A percentile compares a stretch with the other conserved stretches of the same genome.
Evolutionary conservation across 2,797 vertebrate genomes (phyloP).

Genomic region (Rhyacichthys aspro): DNA sequence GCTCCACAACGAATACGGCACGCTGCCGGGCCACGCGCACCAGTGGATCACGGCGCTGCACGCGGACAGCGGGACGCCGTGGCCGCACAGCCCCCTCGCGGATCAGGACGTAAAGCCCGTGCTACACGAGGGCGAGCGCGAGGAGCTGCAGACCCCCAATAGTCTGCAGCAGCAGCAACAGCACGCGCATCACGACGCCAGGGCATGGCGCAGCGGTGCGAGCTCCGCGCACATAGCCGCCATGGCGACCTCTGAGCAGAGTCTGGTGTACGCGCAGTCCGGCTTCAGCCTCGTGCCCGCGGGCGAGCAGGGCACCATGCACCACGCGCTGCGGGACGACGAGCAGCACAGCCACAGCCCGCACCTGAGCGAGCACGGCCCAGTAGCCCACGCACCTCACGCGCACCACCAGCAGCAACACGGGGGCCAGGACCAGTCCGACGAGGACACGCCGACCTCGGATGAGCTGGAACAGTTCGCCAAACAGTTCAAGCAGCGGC

Average conservation of each 20-base stretch:
- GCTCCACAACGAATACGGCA: constrained; percentile 91
- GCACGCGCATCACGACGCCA: constrained; percentile 86
- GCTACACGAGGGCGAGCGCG: constrained; percentile 88
- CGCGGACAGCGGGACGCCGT: constrained; percentile 89
- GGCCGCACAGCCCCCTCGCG: constrained; percentile 90
- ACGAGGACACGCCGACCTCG: constrained; percentile 97
- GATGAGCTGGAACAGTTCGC: constrained; percentile 99
- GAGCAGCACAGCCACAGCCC: constrained; percentile 87
- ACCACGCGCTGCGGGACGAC: constrained; percentile 85
- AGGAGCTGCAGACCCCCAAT: constrained; percentile 86
- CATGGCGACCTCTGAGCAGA: constrained; percentile 91
- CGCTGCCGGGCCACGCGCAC: constrained; percentile 94
- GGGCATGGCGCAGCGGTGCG: constrained; percentile 86
- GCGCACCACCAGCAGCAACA: constrained; percentile 82
- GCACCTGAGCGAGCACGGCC: constrained; percentile 86
- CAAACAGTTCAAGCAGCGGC: constrained; percentile 98
- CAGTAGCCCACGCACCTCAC: constrained; percentile 78
- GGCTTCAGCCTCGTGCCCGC: constrained; percentile 87
- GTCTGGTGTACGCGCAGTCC: constrained; percentile 88
- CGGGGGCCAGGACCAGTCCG: constrained; percentile 91
- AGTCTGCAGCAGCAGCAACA: constrained; percentile 79
- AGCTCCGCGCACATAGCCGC: constrained; percentile 89
- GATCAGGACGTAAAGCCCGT: constrained; percentile 95
- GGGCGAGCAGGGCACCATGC: constrained; percentile 86
- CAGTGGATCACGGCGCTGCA: constrained; percentile 96